Evolutionary conservation across 2,113 vertebrate genomes (phyloP).

Genomic region (Origma solitaria): DNA sequence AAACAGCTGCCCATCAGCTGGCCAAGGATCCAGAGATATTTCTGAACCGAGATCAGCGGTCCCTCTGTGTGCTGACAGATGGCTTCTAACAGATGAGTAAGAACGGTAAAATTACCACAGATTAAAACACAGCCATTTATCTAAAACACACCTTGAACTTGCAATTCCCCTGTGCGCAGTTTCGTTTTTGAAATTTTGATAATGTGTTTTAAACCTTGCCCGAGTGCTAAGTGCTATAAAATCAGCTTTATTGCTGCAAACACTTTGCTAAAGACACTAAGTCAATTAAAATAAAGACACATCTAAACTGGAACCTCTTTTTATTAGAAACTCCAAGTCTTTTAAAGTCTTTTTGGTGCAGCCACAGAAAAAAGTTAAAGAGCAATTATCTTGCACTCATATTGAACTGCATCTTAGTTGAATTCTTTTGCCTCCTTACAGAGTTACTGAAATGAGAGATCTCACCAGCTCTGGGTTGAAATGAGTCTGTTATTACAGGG

Average conservation of each 20-base stretch:
- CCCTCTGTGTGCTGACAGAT: neutral
- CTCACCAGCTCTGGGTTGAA: neutral
- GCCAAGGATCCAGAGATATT: neutral
- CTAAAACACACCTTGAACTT: neutral
- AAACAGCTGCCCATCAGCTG: neutral
- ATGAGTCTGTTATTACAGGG: neutral
- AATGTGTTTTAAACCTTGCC: neutral
- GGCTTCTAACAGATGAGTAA: neutral
- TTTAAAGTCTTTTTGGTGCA: neutral
- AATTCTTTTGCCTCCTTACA: neutral
- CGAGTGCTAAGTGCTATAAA: neutral
- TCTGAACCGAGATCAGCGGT: neutral
- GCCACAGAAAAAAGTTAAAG: neutral
- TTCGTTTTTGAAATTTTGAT: neutral
- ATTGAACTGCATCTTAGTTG: neutral
- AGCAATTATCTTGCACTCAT: neutral
- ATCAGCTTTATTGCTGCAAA: neutral
- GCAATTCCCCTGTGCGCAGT: neutral
- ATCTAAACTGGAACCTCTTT: neutral
- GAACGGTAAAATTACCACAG: neutral
- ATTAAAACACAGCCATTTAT: neutral
- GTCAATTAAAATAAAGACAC: neutral
- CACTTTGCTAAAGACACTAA: neutral
- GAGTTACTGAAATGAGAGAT: neutral
- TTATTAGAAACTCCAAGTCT: neutral